Conservation (phyloP, 2,113 vertebrate species). For the Phalacrocorax brasilianus region DNA sequence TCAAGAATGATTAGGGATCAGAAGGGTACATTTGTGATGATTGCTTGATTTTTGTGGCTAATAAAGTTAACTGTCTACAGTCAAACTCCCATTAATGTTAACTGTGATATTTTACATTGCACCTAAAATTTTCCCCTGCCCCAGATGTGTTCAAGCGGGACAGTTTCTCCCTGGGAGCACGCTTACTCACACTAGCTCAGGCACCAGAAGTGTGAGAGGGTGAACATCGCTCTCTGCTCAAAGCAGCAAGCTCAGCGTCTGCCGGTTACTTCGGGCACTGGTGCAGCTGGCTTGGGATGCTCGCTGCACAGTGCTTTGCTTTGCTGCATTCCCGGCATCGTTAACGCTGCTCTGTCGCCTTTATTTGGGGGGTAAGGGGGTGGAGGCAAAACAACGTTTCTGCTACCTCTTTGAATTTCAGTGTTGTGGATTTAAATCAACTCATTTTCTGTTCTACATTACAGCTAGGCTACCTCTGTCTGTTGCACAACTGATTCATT, state of each 20-base stretch:
- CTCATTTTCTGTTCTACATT: accelerated
- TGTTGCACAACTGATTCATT: accelerated
- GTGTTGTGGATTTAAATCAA: background rate
- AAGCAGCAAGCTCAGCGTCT: background rate
- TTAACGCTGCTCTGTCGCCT: background rate
- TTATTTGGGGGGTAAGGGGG: too few species aligned
- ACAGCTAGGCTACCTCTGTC: background rate
- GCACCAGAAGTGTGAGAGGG: too few species aligned
- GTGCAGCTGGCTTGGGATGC: background rate
- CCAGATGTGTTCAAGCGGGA: background rate
- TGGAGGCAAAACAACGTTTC: background rate
- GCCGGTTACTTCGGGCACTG: background rate
- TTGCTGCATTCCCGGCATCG: accelerated
- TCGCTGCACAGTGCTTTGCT: background rate
- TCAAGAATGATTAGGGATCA: background rate
- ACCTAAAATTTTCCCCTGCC: background rate
- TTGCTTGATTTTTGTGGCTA: background rate
- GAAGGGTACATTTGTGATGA: background rate
- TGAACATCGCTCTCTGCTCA: background rate
- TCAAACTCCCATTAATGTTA: background rate
- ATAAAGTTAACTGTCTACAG: background rate
- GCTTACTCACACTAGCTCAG: background rate
- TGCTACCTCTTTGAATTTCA: background rate
- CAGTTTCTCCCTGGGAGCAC: background rate
- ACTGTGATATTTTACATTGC: accelerated